These are phyloP conservation scores for Limnodromus scolopaceus DNA, from an alignment of 2,797 vertebrate species.

Conservation along the genomic window DNA sequence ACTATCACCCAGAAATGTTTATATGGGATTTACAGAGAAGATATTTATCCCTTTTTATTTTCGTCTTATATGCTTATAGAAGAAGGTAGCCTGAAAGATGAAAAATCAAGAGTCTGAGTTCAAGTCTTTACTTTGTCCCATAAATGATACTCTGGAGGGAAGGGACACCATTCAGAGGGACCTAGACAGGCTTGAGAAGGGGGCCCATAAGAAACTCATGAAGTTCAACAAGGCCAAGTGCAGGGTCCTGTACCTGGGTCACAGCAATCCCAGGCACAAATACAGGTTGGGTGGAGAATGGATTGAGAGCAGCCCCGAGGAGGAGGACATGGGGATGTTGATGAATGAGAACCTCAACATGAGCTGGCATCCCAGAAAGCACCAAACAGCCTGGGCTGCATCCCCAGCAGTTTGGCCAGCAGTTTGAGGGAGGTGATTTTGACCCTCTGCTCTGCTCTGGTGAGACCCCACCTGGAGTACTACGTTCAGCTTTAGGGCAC, in stretches of 20 bases:
- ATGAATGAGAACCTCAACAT: not conserved
- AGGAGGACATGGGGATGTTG: not conserved
- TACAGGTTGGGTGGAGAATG: not conserved
- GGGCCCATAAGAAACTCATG: not conserved
- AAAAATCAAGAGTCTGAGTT: not conserved
- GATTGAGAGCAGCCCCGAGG: not conserved
- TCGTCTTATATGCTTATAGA: not conserved
- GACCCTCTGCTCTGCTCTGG: fast-evolving
- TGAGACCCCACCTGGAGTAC: not conserved
- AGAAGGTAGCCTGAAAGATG: not conserved
- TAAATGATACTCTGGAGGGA: not conserved
- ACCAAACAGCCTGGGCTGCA: not conserved
- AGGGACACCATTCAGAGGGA: not conserved
- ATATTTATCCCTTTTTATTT: not conserved
- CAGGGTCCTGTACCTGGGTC: too few species aligned
- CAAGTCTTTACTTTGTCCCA: not conserved
- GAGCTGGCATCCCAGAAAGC: not conserved
- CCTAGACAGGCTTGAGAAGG: not conserved
- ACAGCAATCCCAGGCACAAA: too few species aligned
- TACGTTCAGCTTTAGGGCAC: too few species aligned
- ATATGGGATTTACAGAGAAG: not conserved
- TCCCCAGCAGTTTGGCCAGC: not conserved
- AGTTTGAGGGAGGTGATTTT: not conserved
- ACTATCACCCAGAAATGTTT: not conserved
- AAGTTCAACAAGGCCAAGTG: not conserved